Base-by-base conservation (phyloP, 2,113 vertebrate species). In the Zosterops pallidus region DNA sequence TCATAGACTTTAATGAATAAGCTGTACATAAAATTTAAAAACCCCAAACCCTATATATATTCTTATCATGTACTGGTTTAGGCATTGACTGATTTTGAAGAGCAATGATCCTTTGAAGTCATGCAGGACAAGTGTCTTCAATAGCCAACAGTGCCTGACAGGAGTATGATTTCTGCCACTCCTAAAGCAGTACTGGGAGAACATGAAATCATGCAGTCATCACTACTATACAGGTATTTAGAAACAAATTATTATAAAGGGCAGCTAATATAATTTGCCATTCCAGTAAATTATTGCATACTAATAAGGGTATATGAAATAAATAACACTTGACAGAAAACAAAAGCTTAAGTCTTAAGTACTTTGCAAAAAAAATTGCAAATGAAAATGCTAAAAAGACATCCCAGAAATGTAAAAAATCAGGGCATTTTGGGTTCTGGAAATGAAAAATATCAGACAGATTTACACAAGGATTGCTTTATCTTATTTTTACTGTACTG, bases 1-100 rank as follows among this genome's bases (percentile, higher is more conserved):
- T 97, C 76, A 94, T 8, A 74, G 33, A 87, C 68, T 88, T 90
- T 52, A 95, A 94, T 82, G 39, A 94, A 72, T 63, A 49, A 92
- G 5, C 21, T 75, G 21, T 19, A 69, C 12, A 59, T 24, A 71
- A 71, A 85, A 78, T 47, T 59, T 5, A 4, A 39, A 83, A 64
- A 20, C 1, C 6, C 19, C 26, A 59, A 59, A 22, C 3, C 5
- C 14, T 28, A 16, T 20, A 67, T 19, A n/a, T 46, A 63, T 64
- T 59, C 8, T 39, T 76, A 39, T 67, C 20, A 44, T 60, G 29
- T 16, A 53, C 16, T 62, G 12, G 12, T 79, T 87, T 82, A 77
- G 46, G n/a, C 24, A 4, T 72, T 91, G 29, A 50, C 50, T 67
- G 39, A 65, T 65, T 85, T 90, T 14, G 21, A 67, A 57, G 35